These are phyloP conservation scores for Drosophila picticornis DNA, from an alignment of 2,888 invertebrate genomes.

Conservation along the genomic window DNA sequence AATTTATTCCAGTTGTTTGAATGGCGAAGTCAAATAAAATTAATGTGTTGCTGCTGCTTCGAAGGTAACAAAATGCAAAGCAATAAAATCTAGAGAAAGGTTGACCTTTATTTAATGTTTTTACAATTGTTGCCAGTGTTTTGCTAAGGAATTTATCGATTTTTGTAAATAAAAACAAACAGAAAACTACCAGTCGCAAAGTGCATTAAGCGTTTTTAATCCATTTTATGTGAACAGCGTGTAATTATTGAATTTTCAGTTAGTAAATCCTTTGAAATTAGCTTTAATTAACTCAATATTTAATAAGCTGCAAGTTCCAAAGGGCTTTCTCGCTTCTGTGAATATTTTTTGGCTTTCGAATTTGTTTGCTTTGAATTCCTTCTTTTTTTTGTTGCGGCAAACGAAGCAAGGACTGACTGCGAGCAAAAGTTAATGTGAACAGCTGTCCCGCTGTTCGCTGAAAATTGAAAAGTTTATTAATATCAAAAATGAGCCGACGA, in stretches of 20 bases:
- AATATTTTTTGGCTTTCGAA: conserved; percentile 47
- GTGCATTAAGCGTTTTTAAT: not conserved
- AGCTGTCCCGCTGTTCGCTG: conserved; percentile 64
- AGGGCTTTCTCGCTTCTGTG: not conserved
- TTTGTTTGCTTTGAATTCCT: conserved; percentile 60
- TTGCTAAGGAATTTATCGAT: not conserved
- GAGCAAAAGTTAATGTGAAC: conserved; percentile 69
- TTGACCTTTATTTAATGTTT: not conserved
- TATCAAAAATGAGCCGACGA: conserved; percentile 53
- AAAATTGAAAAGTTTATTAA: conserved; percentile 78
- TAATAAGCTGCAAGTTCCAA: conserved; percentile 53
- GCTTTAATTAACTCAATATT: conserved; percentile 65
- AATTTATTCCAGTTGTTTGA: not conserved
- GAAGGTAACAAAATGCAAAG: not conserved
- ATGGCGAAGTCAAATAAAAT: not conserved
- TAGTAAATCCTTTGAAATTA: conserved; percentile 65
- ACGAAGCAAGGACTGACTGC: conserved; percentile 21
- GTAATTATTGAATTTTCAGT: conserved; percentile 43
- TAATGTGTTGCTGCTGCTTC: not conserved
- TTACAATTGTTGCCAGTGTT: not conserved
- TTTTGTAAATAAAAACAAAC: not conserved
- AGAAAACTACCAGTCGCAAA: not conserved
- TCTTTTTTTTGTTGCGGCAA: conserved; percentile 45
- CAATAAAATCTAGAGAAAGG: not conserved
- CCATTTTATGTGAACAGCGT: not conserved